phyloP scores from a whole-genome alignment of 2,113 vertebrate species.

The Equus quagga region DNA sequence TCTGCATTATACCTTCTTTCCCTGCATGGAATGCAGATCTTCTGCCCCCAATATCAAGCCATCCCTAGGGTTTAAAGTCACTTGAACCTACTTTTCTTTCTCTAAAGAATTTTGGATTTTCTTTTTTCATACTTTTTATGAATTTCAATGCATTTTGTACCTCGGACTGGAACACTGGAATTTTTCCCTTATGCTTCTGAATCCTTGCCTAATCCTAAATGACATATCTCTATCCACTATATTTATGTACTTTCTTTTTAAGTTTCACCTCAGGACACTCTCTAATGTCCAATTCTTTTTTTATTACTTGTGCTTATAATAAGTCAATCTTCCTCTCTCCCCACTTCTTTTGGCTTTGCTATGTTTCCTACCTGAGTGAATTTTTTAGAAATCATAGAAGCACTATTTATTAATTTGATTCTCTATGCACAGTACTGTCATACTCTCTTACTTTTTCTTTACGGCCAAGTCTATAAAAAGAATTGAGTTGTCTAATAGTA shows the following conservation, averaged over 20 bases:
- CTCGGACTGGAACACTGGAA: neutral
- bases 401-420: too few species aligned
- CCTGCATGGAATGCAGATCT: too few species aligned
- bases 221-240: accelerated
- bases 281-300: neutral
- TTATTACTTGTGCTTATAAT: neutral
- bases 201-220: neutral
- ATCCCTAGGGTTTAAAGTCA: neutral
- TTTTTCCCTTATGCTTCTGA: neutral
- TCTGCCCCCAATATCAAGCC: too few species aligned
- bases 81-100: neutral
- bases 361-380: accelerated
- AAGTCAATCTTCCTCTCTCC: neutral
- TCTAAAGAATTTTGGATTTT: neutral
- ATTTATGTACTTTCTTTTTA: neutral
- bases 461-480: neutral
- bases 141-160: neutral
- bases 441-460: neutral
- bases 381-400: neutral
- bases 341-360: too few species aligned
- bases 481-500: neutral
- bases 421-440: accelerated
- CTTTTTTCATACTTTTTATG: too few species aligned
- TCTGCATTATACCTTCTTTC: neutral
- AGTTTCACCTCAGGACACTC: neutral